Conservation (phyloP, 2,797 vertebrate genomes). For the Nothura maculosa region DNA sequence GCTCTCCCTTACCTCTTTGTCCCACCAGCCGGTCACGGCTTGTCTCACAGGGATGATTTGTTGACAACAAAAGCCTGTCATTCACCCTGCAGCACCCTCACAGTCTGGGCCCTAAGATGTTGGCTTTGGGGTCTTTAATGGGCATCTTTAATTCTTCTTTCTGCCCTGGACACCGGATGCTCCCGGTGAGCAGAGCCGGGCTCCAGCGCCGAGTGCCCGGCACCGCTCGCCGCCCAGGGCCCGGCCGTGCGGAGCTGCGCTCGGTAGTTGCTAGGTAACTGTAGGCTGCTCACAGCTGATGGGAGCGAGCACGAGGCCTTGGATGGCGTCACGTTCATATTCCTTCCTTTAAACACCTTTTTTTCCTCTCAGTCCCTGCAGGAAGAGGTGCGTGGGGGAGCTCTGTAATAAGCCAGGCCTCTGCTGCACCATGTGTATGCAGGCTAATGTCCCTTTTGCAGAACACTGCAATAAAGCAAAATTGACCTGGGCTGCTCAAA, state of each 20-base stretch:
- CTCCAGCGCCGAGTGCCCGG: neutral
- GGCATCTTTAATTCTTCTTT: neutral
- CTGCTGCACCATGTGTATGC: neutral
- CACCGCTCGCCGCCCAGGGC: neutral
- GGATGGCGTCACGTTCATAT: constrained; percentile 11
- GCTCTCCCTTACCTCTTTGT: neutral
- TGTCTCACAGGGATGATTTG: neutral
- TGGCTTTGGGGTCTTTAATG: neutral
- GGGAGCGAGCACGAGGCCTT: neutral
- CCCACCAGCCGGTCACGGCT: neutral
- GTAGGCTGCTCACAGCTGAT: constrained; percentile 10
- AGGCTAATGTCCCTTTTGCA: neutral
- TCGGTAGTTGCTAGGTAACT: constrained; percentile 68
- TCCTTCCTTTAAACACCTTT: constrained; percentile 22
- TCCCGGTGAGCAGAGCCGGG: neutral
- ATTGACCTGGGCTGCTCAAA: neutral
- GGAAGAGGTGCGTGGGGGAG: neutral
- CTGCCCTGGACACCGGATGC: accelerated
- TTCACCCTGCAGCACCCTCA: accelerated
- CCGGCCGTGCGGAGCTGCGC: neutral
- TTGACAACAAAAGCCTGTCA: neutral
- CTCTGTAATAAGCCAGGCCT: neutral
- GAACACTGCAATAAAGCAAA: neutral
- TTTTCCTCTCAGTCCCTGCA: neutral
- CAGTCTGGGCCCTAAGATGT: accelerated